Base-by-base conservation (phyloP, 2,113 vertebrate genomes). In the Phaethornis superciliosus region DNA sequence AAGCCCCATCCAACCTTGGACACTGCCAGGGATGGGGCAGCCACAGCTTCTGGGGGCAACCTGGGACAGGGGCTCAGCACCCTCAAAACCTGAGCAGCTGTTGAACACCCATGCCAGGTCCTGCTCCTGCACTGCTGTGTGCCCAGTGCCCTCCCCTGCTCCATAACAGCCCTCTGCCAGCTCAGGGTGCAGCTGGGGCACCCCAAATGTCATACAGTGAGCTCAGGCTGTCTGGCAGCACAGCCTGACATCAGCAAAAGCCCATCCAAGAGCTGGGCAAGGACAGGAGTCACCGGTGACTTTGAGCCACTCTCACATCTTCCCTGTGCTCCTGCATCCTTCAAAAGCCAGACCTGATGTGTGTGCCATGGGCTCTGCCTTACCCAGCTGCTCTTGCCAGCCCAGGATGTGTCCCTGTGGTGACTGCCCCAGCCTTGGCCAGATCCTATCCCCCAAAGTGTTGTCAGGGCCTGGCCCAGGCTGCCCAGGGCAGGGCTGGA, bases 171-270 rank as follows among this genome's bases (percentile, higher is more conserved):
- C 9, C 6, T 19, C 26, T 76, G 35, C 4, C 22, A 7, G 60
- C 35, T 12, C 8, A 14, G 68, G 30, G 7, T 0, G 5, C 2
- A 15, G 46, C 32, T 40, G 67, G 17, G 10, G 14, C 4, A 9
- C 40, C 51, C 12, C 60, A 3, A 15, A 8, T 1, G 28, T 52
- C 19, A 8, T 5, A 6, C 0, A 18, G 51, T 0, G 12, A n/a
- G 71, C 71, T 26, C 87, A 14, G 65, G 70, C 42, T 14, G 5
- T 7, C 13, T 6, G 14, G 16, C 51, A 47, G 49, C 22, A 3
- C 44, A 37, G 56, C 51, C 65, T 14, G 52, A 23, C 32, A 27
- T 32, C 24, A 26, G 64, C 11, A 16, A 13, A 35, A 47, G 28
- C 0, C 0, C n/a, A 68, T 35, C 15, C 47, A 60, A 74, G 32